phyloP scores from a whole-genome alignment of 1,140 invertebrate genomes.

The Drosophila tsacasi region DNA sequence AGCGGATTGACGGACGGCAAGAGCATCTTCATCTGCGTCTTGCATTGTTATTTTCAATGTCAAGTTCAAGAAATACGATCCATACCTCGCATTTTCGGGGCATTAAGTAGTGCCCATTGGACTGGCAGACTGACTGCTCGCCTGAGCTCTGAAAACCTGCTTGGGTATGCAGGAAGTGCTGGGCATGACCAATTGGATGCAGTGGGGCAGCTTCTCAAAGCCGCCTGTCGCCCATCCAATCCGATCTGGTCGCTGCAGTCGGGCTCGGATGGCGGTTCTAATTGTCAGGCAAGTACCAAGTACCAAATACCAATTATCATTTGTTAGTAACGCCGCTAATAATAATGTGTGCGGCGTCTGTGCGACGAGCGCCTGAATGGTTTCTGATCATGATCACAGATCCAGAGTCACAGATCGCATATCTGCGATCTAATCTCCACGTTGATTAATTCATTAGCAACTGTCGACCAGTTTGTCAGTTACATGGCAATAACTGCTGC shows the following conservation, averaged over 20 bases:
- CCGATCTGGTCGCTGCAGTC: constrained; percentile 24
- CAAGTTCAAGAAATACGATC: constrained; percentile 77
- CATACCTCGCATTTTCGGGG: constrained; percentile 44
- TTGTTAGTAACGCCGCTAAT: constrained; percentile 70
- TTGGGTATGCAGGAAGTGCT: constrained; percentile 75
- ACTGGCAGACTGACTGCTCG: constrained; percentile 1
- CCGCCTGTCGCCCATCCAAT: constrained; percentile 61
- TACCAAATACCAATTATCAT: constrained; percentile 76
- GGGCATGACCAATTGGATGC: constrained; percentile 64
- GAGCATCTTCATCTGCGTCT: constrained; percentile 20
- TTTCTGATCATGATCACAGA: constrained; percentile 48
- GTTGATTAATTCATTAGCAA: constrained; percentile 78
- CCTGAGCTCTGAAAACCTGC: constrained; percentile 32
- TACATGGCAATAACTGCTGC: constrained; percentile 43
- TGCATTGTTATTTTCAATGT: constrained; percentile 66
- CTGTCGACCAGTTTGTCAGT: constrained; percentile 76
- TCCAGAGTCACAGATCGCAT: constrained; percentile 27
- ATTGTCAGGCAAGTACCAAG: constrained; percentile 79
- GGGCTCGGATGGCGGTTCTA: constrained; percentile 51
- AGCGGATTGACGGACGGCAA: constrained; percentile 61
- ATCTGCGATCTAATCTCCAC: constrained; percentile 34
- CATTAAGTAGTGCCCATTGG: constrained; percentile 18
- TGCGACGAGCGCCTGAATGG: constrained; percentile 50
- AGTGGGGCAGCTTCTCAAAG: constrained; percentile 71
- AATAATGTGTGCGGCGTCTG: constrained; percentile 50